These are phyloP conservation scores for Ceyx erithaca DNA, from an alignment of 2,797 vertebrate genomes.

Conservation along the genomic window DNA sequence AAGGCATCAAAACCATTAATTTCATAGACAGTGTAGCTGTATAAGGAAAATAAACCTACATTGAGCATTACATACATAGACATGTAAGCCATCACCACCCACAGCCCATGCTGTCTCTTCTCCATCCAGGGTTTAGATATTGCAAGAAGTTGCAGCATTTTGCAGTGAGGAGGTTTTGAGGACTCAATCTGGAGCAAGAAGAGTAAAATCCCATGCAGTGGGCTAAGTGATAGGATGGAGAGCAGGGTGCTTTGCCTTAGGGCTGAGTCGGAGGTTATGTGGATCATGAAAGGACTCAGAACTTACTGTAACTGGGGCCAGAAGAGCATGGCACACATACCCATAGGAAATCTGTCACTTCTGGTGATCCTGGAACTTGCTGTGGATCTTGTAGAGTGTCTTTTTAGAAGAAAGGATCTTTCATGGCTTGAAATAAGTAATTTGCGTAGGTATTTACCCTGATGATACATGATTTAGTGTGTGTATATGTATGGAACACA, in stretches of 20 bases:
- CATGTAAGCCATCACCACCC: accelerated
- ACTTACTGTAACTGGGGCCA: background rate
- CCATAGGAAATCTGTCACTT: background rate
- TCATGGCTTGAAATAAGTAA: background rate
- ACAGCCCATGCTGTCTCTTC: background rate
- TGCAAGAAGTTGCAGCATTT: background rate
- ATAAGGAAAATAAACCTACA: background rate
- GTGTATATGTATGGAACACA: background rate
- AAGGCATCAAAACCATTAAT: background rate
- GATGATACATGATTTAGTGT: background rate
- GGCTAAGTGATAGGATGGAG: background rate
- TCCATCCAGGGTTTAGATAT: background rate
- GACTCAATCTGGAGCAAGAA: background rate
- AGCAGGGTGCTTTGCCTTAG: background rate
- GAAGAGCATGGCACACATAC: background rate
- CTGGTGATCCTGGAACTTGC: background rate
- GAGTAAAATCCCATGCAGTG: background rate
- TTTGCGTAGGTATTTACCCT: background rate
- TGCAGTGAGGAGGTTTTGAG: background rate
- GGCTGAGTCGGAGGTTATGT: background rate
- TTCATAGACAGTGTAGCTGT: background rate
- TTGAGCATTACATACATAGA: background rate
- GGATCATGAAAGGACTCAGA: background rate
- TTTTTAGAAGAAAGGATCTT: background rate
- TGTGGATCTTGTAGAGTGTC: background rate